Base-by-base conservation (phyloP, 2,113 vertebrate genomes). In the Hippocampus zosterae region DNA sequence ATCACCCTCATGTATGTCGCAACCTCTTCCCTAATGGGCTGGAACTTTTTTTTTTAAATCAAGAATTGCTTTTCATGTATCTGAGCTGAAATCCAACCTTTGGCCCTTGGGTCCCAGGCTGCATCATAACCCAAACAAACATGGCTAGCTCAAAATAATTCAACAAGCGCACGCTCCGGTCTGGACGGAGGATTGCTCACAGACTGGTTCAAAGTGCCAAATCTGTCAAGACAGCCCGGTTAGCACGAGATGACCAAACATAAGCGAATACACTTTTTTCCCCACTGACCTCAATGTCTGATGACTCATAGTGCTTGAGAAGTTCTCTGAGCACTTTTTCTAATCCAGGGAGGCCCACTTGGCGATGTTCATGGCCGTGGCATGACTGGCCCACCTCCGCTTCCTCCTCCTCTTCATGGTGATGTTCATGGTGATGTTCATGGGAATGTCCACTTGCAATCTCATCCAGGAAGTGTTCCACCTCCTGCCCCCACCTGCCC, bases 401-500 rank as follows among this genome's bases (percentile, higher is more conserved):
- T 44, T 55, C 25, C 11, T 57, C 57, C 1, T 19, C n/a, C 13
- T 59, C 61, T 23, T 66, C 66, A 2, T 77, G 70, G 11, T 69
- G 55, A 12, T 71, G 67, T 23, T 66, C 66, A 2, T 77, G 70
- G 11, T 69, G 55, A 12, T 71, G 67, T 69, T 7, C 52, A 16
- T 60, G 27, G 57, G 57, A 29, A 60, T 60, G 33, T 57, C 3
- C 81, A 80, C 63, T 65, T 8, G 71, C 67, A 29, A 87, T 27
- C 21, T 48, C 60, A n/a, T 85, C 81, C 1, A 91, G 67, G 65
- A 92, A 90, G 11, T 8, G 79, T 8, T 86, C 57, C 0, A 79
- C 75, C 67, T 89, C 87, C 53, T 79, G 50, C 6, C 33, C 66
- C 92, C 91, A 93, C 19, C 6, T 74, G 19, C 83, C 88, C 44